phyloP scores from a whole-genome alignment of 64 coral and sea anemone genomes.

The Stylophora pistillata region DNA sequence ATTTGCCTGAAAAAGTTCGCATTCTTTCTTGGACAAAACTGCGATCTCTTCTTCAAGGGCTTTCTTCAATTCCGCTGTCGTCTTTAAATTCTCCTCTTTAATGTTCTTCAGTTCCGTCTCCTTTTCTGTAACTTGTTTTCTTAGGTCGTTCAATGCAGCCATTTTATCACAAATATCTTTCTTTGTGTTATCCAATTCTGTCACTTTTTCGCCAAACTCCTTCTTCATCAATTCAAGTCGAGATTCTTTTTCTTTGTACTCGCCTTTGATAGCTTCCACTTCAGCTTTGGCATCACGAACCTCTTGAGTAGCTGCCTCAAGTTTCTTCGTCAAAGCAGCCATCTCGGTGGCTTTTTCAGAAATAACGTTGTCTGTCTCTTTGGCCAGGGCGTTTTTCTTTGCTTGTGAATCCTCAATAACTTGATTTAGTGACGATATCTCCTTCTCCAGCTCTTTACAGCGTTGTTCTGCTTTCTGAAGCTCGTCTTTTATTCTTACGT shows the following conservation, averaged over 20 bases:
- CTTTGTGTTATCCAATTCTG: slow-evolving; percentile 30
- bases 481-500: slow-evolving; percentile 49
- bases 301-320: too few relatives aligned
- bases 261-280: neutral
- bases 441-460: slow-evolving; percentile 1
- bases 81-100: slow-evolving; percentile 1
- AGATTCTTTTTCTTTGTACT: neutral
- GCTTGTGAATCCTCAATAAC: too few relatives aligned
- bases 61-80: neutral
- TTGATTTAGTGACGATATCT: too few relatives aligned
- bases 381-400: too few relatives aligned
- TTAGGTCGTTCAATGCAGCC: too few relatives aligned
- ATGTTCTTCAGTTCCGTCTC: neutral
- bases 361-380: too few relatives aligned
- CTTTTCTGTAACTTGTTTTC: slow-evolving; percentile 10
- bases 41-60: neutral
- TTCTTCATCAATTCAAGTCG: neutral
- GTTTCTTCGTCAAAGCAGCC: too few relatives aligned
- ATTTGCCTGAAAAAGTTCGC: neutral
- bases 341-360: too few relatives aligned
- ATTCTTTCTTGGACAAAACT: neutral
- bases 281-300: too few relatives aligned
- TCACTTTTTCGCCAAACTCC: slow-evolving; percentile 2
- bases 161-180: too few relatives aligned
- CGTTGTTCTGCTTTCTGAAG: slow-evolving; percentile 30